Percentiles rank a stretch among this genome's conserved stretches.
Evolutionary conservation across 2,113 vertebrate species (phyloP).

Genomic region (Mixornis gularis): DNA sequence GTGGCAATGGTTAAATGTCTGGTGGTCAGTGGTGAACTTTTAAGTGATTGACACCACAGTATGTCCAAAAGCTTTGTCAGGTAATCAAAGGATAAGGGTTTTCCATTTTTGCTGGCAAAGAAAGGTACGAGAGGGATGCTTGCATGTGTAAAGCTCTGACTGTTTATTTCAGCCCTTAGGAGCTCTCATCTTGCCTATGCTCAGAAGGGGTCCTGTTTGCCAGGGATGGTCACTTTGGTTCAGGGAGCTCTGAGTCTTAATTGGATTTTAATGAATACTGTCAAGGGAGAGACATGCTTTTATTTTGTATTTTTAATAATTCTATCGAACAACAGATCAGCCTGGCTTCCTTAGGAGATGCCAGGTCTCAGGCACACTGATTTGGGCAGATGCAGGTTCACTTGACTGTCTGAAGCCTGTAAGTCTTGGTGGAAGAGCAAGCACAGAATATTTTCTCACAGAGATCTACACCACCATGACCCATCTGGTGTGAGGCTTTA

Average conservation of each 20-base stretch:
- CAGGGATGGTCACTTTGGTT: neutral
- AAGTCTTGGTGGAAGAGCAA: neutral
- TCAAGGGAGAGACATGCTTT: neutral
- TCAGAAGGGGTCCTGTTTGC: neutral
- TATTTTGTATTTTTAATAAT: neutral
- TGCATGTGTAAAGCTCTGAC: neutral
- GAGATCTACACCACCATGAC: neutral
- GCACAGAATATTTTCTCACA: neutral
- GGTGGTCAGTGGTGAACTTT: accelerated
- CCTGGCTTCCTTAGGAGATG: neutral
- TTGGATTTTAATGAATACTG: neutral
- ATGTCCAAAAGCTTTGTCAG: neutral
- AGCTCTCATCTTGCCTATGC: neutral
- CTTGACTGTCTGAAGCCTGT: neutral
- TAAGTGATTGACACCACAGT: neutral
- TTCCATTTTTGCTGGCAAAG: neutral
- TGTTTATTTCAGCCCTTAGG: neutral
- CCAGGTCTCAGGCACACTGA: neutral
- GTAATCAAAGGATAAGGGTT: neutral
- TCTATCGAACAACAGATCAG: neutral
- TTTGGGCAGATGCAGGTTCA: neutral
- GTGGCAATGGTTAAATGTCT: neutral
- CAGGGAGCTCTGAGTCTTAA: neutral
- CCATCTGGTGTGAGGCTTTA: neutral
- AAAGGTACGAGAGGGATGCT: neutral